Conservation (phyloP, 2,113 vertebrate genomes). For the Falcunculus frontatus region DNA sequence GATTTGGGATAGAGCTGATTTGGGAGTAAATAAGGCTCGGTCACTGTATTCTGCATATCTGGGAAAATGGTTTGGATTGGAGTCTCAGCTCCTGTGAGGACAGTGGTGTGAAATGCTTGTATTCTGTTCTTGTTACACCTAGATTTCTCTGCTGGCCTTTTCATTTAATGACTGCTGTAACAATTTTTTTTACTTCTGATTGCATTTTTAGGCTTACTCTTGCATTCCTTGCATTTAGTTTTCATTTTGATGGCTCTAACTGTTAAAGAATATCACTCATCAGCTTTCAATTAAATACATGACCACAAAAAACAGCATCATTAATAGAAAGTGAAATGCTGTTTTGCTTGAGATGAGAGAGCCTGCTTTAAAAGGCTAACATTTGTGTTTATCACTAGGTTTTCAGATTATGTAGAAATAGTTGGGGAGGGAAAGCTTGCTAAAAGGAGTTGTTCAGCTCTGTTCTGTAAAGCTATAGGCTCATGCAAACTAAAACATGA, state of each 20-base stretch:
- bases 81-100: background rate
- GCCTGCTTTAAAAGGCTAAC: background rate
- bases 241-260: conserved; percentile 4
- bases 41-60: background rate
- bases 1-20: background rate
- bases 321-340: conserved; percentile 8
- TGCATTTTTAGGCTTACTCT: conserved; percentile 14
- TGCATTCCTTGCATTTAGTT: background rate
- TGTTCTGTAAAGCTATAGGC: background rate
- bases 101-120: background rate
- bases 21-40: background rate
- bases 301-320: background rate
- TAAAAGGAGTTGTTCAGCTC: background rate
- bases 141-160: background rate
- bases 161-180: background rate
- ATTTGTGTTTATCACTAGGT: background rate
- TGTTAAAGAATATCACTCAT: conserved; percentile 47
- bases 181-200: background rate
- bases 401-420: background rate
- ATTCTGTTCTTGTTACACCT: background rate
- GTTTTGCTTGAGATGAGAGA: background rate
- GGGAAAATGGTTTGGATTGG: background rate
- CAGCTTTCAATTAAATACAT: conserved; percentile 35
- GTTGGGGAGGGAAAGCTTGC: background rate
- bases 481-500: background rate